These are phyloP conservation scores for Pteronotus mesoamericanus DNA, from an alignment of 2,797 vertebrate genomes.

Conservation along the genomic window DNA sequence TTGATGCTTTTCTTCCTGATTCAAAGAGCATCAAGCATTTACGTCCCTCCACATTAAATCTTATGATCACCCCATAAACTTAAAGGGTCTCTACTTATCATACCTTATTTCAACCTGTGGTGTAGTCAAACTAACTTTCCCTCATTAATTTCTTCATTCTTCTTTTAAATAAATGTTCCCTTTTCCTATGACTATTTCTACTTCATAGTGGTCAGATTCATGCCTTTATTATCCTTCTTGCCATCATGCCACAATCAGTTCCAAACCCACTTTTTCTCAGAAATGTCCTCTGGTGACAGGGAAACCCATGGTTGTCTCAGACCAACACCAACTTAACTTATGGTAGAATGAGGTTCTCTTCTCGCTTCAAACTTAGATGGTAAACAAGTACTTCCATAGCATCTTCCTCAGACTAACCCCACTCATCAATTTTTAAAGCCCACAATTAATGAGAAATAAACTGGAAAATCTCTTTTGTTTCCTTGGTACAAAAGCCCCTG, in stretches of 20 bases:
- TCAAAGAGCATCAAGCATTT: conserved; percentile 9
- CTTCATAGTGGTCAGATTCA: neutral
- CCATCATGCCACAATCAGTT: neutral
- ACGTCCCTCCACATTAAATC: neutral
- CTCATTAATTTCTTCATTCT: neutral
- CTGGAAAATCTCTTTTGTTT: neutral
- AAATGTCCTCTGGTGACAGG: neutral
- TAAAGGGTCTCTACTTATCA: neutral
- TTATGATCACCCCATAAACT: neutral
- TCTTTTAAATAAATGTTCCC: neutral
- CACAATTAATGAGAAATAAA: neutral
- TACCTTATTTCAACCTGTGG: neutral
- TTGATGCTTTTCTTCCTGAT: neutral
- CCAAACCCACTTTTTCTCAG: neutral
- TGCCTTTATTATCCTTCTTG: neutral
- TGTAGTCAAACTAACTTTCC: neutral
- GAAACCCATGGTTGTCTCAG: neutral
- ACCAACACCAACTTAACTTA: neutral
- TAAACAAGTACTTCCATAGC: neutral
- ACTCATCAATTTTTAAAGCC: neutral
- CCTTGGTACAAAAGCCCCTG: neutral
- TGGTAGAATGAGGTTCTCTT: neutral
- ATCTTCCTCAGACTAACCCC: neutral
- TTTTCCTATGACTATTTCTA: neutral
- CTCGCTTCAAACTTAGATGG: neutral